A percentile compares a stretch with the other conserved stretches of the same genome.
Conservation (phyloP, 2,888 invertebrate genomes). For the Synanthedon myopaeformis region DNA sequence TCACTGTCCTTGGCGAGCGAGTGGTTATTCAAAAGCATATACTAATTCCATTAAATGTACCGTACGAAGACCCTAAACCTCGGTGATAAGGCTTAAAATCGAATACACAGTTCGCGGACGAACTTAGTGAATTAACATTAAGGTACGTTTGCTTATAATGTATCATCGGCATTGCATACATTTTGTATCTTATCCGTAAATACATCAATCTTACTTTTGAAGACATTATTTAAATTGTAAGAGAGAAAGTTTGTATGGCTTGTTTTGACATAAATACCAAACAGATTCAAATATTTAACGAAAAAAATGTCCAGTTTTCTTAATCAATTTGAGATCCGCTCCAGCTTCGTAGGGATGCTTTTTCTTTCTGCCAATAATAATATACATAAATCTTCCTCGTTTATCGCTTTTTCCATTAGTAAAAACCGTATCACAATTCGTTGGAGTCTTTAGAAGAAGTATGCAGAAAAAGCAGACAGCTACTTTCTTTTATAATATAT, state of each 20-base stretch:
- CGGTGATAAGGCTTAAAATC: background rate
- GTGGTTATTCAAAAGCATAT: conserved; percentile 2
- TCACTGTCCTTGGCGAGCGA: conserved; percentile 57
- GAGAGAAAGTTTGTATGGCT: background rate
- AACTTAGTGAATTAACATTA: background rate
- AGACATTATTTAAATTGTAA: background rate
- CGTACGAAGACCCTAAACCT: background rate
- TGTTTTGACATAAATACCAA: background rate
- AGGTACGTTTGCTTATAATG: conserved; percentile 3
- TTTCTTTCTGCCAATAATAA: no score
- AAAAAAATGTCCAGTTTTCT: no score
- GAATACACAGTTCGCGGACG: background rate
- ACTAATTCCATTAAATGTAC: background rate
- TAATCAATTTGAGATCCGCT: no score
- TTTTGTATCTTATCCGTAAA: conserved; percentile 19
- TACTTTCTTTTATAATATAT: no score
- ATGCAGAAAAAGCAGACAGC: no score
- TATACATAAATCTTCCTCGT: no score
- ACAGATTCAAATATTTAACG: no score
- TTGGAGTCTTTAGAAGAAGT: no score
- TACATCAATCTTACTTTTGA: conserved; percentile 10
- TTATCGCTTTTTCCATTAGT: no score
- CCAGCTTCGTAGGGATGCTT: no score
- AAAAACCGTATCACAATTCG: no score
- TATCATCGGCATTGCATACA: conserved; percentile 17